Base-by-base conservation (phyloP, 2,113 vertebrate species). In the Shinisaurus crocodilurus region DNA sequence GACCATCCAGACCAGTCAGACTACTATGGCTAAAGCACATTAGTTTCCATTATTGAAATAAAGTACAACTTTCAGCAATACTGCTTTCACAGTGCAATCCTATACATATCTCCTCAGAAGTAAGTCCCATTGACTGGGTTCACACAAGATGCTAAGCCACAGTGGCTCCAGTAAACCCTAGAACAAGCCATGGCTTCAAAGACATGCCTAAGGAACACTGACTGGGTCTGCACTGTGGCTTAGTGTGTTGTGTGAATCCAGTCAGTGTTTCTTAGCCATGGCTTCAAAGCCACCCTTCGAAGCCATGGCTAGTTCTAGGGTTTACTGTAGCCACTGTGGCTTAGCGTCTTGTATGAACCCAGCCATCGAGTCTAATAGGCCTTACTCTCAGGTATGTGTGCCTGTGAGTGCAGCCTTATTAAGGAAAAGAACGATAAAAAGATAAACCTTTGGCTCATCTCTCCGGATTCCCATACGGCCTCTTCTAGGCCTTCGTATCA, bases 401-500 rank as follows among this genome's bases (percentile, higher is more conserved):
- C 34, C 20, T 84, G 72, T 50, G 16, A 34, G 1, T 85, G 16
- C 43, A 85, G 20, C 34, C 48, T 50, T 48, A 75, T 7, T 60
- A 83, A 91, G 43, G 6, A 77, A 91, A 92, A 92, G 43, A 91
- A 2, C 88, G 67, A 69, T 6, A 77, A 86, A 79, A 67, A 82
- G 40, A 57, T 93, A 92, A 81, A 99, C 99, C 99, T 99, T 99
- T 86, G 98, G 97, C 91, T 99, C 99, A 65, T 98, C 98, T 94
- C 97, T 97, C 34, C 95, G 97, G 43, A 98, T 97, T n/a, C 98
- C 98, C 96, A 99, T 93, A 1, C 98, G 98, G 23, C 99, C 99
- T 96, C 98, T 98, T 91, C 98, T 97, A 2, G 99, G 98, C 94
- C 99, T 95, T 90, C 98, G 98, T 96, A 99, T 98, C 76, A 99